Percentiles rank a stretch among this genome's conserved stretches.
Conservation (phyloP, 2,113 vertebrate genomes). For the Cyanoramphus novaezelandiae region DNA sequence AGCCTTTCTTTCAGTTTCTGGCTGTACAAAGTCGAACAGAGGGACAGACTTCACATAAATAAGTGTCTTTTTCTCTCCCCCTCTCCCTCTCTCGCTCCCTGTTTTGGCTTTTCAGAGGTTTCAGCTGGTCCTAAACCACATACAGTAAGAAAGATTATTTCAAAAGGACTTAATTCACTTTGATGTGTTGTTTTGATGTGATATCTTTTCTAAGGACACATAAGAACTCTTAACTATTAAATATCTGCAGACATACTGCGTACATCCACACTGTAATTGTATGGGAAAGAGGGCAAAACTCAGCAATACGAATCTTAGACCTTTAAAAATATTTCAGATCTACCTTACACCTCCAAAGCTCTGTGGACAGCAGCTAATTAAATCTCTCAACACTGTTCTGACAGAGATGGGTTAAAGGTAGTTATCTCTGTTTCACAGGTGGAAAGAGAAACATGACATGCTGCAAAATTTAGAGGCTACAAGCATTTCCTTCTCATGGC, state of each 20-base stretch:
- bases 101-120: slow-evolving; percentile 36
- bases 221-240: not conserved
- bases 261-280: not conserved
- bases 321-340: not conserved
- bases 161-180: slow-evolving; percentile 35
- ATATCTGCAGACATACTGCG: rapidly evolving
- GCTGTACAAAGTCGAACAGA: slow-evolving; percentile 49
- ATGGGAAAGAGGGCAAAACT: not conserved
- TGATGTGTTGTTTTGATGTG: slow-evolving; percentile 28
- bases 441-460: not conserved
- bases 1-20: slow-evolving; percentile 49
- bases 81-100: not conserved
- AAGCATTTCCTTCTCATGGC: not conserved
- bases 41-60: slow-evolving; percentile 47
- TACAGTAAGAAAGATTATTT: slow-evolving; percentile 52
- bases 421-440: slow-evolving; percentile 28
- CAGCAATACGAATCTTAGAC: not conserved
- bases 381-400: not conserved
- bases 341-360: slow-evolving; percentile 7
- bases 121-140: slow-evolving; percentile 33
- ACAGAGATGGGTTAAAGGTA: not conserved
- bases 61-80: slow-evolving; percentile 27
- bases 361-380: not conserved
- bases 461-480: not conserved
- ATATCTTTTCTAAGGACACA: not conserved